phyloP scores from a whole-genome alignment of 2,113 vertebrate genomes.

The Greenwoodochromis staneri region DNA sequence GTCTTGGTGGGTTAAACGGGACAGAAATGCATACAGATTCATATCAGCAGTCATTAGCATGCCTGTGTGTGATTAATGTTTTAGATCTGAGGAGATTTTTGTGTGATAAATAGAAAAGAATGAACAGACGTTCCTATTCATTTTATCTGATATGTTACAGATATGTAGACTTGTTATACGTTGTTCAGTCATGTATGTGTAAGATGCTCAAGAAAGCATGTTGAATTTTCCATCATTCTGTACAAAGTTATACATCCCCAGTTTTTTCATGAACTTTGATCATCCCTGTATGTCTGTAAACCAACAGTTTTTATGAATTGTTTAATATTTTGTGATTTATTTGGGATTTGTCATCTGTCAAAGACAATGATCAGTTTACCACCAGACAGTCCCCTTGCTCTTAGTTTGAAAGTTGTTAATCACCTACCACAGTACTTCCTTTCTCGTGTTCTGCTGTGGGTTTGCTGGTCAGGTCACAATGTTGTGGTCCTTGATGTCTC shows the following conservation, averaged over 20 bases:
- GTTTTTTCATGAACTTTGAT: not conserved
- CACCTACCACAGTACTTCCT: not conserved
- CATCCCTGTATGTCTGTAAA: not conserved
- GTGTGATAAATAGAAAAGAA: not conserved
- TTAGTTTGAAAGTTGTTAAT: not conserved
- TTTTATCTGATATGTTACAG: not conserved
- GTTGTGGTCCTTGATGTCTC: not conserved
- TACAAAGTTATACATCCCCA: not conserved
- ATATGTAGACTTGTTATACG: not conserved
- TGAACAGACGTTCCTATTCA: not conserved
- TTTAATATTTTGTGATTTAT: not conserved
- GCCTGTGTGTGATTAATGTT: not conserved
- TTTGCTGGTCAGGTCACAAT: accelerated
- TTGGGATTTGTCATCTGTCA: accelerated
- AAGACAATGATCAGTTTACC: not conserved
- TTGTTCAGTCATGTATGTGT: not conserved
- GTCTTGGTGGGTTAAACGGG: constrained; percentile 1
- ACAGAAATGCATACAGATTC: not conserved
- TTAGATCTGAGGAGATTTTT: not conserved
- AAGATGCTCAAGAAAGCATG: not conserved
- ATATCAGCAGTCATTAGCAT: constrained; percentile 26
- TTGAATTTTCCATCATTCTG: not conserved
- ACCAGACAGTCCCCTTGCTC: accelerated
- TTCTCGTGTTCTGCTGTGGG: accelerated
- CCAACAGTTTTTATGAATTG: accelerated